Percentiles rank a stretch among this genome's conserved stretches.
These are phyloP conservation scores for Catharus minimus DNA, from an alignment of 2,113 vertebrate genomes.

Conservation along the genomic window DNA sequence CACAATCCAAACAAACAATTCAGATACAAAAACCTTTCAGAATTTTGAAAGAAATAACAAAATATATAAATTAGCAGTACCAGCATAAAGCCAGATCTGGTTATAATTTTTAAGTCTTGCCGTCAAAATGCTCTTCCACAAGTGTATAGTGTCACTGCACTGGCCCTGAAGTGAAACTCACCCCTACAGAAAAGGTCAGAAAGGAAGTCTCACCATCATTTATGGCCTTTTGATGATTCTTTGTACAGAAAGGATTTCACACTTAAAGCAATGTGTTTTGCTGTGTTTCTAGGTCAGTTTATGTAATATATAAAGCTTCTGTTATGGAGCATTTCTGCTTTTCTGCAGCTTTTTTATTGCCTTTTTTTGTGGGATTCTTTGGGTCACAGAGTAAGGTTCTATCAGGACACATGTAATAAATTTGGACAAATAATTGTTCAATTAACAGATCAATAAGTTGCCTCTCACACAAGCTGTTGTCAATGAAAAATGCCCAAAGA, in stretches of 20 bases:
- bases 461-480: neutral
- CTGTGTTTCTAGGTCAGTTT: constrained; percentile 35
- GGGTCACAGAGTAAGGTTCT: neutral
- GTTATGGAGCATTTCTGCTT: neutral
- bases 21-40: neutral
- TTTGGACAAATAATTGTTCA: neutral
- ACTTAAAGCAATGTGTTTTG: neutral
- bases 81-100: neutral
- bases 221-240: neutral
- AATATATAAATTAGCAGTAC: neutral
- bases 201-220: neutral
- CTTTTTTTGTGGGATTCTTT: neutral
- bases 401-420: neutral
- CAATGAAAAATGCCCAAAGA: constrained; percentile 16
- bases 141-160: neutral
- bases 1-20: neutral
- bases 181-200: neutral
- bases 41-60: neutral
- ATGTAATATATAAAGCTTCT: neutral
- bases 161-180: neutral
- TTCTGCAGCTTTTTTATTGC: neutral
- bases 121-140: neutral
- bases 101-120: neutral
- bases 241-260: neutral
- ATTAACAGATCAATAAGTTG: constrained; percentile 52